Conservation (phyloP, 2,113 vertebrate genomes). For the Helogale parvula region DNA sequence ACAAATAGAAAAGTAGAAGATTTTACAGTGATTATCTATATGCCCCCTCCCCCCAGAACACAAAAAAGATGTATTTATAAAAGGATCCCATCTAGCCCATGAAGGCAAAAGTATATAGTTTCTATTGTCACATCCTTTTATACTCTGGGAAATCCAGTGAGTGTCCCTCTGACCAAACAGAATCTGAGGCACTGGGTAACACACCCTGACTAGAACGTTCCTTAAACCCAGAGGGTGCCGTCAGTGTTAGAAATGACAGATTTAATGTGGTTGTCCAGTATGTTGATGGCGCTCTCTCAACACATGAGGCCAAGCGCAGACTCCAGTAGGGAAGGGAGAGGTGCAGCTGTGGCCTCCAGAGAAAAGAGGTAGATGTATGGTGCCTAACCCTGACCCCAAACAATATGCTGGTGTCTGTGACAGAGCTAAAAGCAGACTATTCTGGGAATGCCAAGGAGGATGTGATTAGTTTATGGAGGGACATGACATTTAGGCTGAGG, state of each 20-base stretch:
- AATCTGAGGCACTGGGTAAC: background rate
- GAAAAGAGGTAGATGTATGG: background rate
- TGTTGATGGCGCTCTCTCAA: background rate
- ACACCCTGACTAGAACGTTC: background rate
- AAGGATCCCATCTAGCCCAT: constrained; percentile 78
- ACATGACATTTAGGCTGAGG: background rate
- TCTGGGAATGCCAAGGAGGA: background rate
- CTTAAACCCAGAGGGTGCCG: background rate
- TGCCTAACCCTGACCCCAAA: background rate
- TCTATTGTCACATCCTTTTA: constrained; percentile 73
- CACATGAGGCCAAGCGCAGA: background rate
- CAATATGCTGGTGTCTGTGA: background rate
- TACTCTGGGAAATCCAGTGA: constrained; percentile 65
- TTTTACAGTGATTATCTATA: background rate
- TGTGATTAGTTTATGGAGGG: background rate
- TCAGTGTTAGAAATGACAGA: background rate
- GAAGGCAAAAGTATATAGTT: constrained; percentile 74
- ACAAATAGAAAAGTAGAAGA: background rate
- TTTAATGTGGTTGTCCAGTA: background rate
- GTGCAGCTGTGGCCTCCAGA: background rate
- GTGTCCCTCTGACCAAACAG: constrained; percentile 62
- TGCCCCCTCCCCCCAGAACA: constrained; percentile 38
- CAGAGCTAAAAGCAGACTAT: background rate
- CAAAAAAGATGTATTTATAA: constrained; percentile 76
- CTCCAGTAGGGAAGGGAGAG: too few species aligned